phyloP scores from a whole-genome alignment of 2,888 invertebrate species.

The Polia nebulosa region DNA sequence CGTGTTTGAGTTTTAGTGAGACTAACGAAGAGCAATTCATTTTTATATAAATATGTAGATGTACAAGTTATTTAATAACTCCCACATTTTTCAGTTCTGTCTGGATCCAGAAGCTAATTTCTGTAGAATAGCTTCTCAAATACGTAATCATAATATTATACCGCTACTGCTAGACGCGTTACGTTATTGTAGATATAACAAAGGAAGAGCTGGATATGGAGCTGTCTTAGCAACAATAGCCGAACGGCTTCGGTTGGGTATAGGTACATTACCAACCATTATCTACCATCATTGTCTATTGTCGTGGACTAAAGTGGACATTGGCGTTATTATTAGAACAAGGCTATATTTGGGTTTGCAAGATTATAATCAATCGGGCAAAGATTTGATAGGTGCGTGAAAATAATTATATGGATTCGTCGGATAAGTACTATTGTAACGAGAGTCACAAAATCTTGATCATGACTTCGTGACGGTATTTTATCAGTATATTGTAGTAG shows the following conservation, averaged over 20 bases:
- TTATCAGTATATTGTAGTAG: not conserved
- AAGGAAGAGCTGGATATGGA: slow-evolving; percentile 11
- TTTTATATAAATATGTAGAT: too few relatives aligned
- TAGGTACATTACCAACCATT: slow-evolving; percentile 20
- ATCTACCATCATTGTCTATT: slow-evolving; percentile 35
- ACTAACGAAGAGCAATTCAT: too few relatives aligned
- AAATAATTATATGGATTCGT: not conserved
- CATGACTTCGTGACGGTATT: too few relatives aligned
- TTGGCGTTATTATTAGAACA: slow-evolving; percentile 30
- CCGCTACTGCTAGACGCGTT: not conserved
- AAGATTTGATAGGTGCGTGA: not conserved
- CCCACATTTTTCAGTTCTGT: too few relatives aligned
- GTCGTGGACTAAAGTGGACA: slow-evolving; percentile 2
- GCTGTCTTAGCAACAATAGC: slow-evolving; percentile 38
- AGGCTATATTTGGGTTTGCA: slow-evolving; percentile 22
- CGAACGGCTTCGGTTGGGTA: slow-evolving; percentile 16
- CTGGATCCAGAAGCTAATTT: too few relatives aligned
- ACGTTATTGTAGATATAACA: slow-evolving; percentile 12
- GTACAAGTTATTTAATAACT: too few relatives aligned
- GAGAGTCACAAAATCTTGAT: too few relatives aligned
- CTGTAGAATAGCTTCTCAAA: too few relatives aligned
- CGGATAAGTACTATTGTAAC: too few relatives aligned
- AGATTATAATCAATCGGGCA: not conserved
- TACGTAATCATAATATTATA: not conserved
- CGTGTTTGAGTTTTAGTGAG: too few relatives aligned